Percentiles rank a stretch among this genome's conserved stretches.
Evolutionary conservation across 1,140 invertebrate species (phyloP).

Genomic region (Apis mellifera): Amel_HAv3.1 CM009936.2:5722001-5722500

Average conservation of each 20-base stretch:
- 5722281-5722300: constrained; percentile 27
- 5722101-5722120: neutral
- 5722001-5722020: neutral
- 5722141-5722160: constrained; percentile 14
- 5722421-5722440: neutral
- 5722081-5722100: constrained; percentile 12
- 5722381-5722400: constrained; percentile 25
- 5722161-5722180: constrained; percentile 10
- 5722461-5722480: constrained; percentile 6
- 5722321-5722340: neutral
- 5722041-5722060: neutral
- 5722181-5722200: constrained; percentile 9
- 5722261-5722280: constrained; percentile 39
- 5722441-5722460: neutral
- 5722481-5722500: neutral
- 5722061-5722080: neutral
- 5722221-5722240: constrained; percentile 6
- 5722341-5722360: constrained; percentile 33
- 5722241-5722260: constrained; percentile 25
- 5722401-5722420: neutral
- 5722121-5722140: neutral
- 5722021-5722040: neutral
- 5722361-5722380: constrained; percentile 19
- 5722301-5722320: constrained; percentile 25
- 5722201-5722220: neutral